Percentiles rank a stretch among this genome's conserved stretches.
phyloP scores from a whole-genome alignment of 2,888 invertebrate species.

The Panopea generosa region DNA sequence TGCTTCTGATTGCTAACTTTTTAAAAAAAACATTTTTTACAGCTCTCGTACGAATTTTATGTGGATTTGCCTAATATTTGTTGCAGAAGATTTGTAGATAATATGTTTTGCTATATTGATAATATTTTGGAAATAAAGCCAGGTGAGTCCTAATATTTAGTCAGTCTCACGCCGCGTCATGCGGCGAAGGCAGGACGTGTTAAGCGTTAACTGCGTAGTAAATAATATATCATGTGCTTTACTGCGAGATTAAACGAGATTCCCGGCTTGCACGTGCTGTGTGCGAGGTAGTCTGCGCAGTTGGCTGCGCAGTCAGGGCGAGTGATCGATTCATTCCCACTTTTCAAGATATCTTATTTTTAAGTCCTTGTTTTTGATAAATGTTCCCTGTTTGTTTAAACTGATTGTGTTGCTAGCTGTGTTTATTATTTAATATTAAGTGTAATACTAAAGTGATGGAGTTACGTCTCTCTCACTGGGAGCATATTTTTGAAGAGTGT shows the following conservation, averaged over 20 bases:
- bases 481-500: too few relatives aligned
- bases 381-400: too few relatives aligned
- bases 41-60: neutral
- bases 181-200: constrained; percentile 49
- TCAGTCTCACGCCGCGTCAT: constrained; percentile 39
- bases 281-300: constrained; percentile 58
- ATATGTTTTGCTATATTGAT: constrained; percentile 29
- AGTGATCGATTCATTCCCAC: constrained; percentile 16
- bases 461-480: too few relatives aligned
- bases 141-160: constrained; percentile 56
- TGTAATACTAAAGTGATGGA: too few relatives aligned
- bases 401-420: too few relatives aligned
- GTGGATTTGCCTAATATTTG: neutral
- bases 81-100: constrained; percentile 9
- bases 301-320: constrained; percentile 29
- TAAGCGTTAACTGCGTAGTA: constrained; percentile 49
- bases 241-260: constrained; percentile 63
- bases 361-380: too few relatives aligned
- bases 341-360: too few relatives aligned
- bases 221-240: constrained; percentile 65
- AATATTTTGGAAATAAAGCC: constrained; percentile 59
- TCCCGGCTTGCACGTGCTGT: constrained; percentile 61
- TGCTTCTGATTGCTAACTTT: too few relatives aligned
- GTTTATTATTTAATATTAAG: too few relatives aligned
- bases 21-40: too few relatives aligned